Conservation (phyloP, 2,797 vertebrate species). For the Scomberomorus guttatus region DNA sequence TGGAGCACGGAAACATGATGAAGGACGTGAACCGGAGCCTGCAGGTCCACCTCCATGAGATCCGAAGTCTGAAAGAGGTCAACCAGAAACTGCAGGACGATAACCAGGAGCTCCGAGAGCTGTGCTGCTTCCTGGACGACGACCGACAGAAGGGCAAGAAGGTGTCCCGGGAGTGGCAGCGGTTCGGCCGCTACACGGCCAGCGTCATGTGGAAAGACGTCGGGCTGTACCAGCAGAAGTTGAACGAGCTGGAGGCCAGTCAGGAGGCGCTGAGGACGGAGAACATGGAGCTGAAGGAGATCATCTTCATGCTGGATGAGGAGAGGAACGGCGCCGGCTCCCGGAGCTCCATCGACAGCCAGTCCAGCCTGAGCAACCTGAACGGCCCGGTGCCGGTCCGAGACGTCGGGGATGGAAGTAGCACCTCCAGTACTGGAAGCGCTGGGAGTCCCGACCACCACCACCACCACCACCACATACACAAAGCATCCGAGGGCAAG, state of each 20-base stretch:
- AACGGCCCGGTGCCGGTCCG: slow-evolving; percentile 81
- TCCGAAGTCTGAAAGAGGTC: slow-evolving; percentile 91
- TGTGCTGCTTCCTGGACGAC: slow-evolving; percentile 93
- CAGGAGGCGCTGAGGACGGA: slow-evolving; percentile 89
- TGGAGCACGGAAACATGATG: slow-evolving; percentile 92
- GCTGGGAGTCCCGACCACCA: slow-evolving; percentile 88
- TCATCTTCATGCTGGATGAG: slow-evolving; percentile 91
- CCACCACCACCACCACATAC: slow-evolving; percentile 76
- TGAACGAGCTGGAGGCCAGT: slow-evolving; percentile 90
- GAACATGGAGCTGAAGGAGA: slow-evolving; percentile 91
- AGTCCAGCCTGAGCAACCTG: slow-evolving; percentile 89
- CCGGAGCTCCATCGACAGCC: slow-evolving; percentile 91
- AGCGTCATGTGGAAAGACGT: slow-evolving; percentile 91
- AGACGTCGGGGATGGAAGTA: slow-evolving; percentile 92
- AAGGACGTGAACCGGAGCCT: slow-evolving; percentile 92
- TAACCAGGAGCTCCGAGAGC: slow-evolving; percentile 91
- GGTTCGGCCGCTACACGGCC: slow-evolving; percentile 91
- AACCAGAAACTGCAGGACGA: slow-evolving; percentile 93
- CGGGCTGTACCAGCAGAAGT: slow-evolving; percentile 89
- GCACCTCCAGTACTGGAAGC: slow-evolving; percentile 91
- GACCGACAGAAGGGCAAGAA: slow-evolving; percentile 92
- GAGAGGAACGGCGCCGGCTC: slow-evolving; percentile 90
- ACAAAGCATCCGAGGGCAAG: slow-evolving; percentile 81
- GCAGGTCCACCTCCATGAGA: slow-evolving; percentile 92
- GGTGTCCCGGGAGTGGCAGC: slow-evolving; percentile 92